Evolutionary conservation across 2,888 invertebrate species (phyloP).

Genomic region (Plutella xylostella): DNA sequence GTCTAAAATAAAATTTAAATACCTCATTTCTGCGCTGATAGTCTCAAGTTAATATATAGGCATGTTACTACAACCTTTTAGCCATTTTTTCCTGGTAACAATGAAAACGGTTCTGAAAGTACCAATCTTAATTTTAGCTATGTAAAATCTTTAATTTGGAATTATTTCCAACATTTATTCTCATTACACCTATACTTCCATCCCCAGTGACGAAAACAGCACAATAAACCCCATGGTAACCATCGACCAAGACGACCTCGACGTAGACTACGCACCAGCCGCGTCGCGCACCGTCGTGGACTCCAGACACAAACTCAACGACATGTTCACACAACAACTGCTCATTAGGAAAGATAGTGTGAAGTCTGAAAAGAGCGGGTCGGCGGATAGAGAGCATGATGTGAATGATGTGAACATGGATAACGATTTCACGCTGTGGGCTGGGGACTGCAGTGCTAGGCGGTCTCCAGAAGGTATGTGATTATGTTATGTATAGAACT

Average conservation of each 20-base stretch:
- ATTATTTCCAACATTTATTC: too few species aligned
- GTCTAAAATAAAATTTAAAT: too few species aligned
- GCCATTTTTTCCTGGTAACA: too few species aligned
- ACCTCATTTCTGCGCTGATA: too few species aligned
- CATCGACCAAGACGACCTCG: constrained; percentile 85
- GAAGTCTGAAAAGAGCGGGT: too few species aligned
- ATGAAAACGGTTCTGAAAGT: too few species aligned
- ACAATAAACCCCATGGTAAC: constrained; percentile 84
- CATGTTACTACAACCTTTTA: too few species aligned
- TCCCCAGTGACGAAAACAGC: constrained; percentile 73
- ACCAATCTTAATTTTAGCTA: too few species aligned
- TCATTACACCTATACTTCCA: constrained; percentile 10
- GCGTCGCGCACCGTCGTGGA: neutral
- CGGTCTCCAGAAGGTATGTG: constrained; percentile 85
- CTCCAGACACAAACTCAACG: constrained; percentile 17
- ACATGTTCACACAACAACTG: constrained; percentile 27
- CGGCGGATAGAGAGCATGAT: neutral
- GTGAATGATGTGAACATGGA: constrained; percentile 30
- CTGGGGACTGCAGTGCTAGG: constrained; percentile 76
- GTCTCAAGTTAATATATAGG: too few species aligned
- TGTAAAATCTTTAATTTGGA: too few species aligned
- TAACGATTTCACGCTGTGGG: constrained; percentile 65
- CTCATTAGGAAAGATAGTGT: constrained; percentile 24
- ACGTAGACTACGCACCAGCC: constrained; percentile 15
- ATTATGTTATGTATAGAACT: too few species aligned